These are phyloP conservation scores for Paradoxurus hermaphroditus DNA, from an alignment of 2,113 vertebrate genomes.

Conservation along the genomic window DNA sequence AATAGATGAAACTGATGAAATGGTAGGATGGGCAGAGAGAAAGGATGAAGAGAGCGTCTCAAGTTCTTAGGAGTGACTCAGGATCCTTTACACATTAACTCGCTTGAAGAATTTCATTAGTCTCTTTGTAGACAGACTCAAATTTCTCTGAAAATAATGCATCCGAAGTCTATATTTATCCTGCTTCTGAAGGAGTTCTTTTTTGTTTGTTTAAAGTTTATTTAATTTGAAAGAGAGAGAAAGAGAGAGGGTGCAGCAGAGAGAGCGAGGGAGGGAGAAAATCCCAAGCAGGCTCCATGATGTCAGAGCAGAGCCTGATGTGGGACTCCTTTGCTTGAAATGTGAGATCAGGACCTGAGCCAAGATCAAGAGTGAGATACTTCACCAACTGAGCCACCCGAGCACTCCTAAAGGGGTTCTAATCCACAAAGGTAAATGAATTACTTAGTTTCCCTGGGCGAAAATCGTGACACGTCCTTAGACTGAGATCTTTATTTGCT, in stretches of 20 bases:
- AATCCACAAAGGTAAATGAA: not conserved
- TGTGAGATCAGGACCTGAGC: too few species aligned
- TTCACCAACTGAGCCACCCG: too few species aligned
- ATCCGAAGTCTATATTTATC: not conserved
- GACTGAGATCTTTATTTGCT: not conserved
- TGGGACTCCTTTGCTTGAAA: too few species aligned
- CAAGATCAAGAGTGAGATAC: too few species aligned
- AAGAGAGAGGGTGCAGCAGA: too few species aligned
- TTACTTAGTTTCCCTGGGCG: not conserved
- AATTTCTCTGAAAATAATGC: not conserved
- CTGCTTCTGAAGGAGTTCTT: not conserved
- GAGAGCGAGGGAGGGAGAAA: too few species aligned
- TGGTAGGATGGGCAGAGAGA: not conserved
- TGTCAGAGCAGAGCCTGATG: too few species aligned
- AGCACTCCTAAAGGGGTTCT: not conserved
- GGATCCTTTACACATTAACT: not conserved
- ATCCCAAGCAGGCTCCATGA: too few species aligned
- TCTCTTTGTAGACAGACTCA: not conserved
- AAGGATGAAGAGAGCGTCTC: not conserved
- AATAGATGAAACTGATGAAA: not conserved
- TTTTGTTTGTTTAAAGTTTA: too few species aligned
- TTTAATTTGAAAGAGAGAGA: too few species aligned
- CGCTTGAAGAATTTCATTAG: not conserved
- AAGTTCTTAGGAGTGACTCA: not conserved
- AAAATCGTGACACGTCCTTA: not conserved